Evolutionary conservation across 2,113 vertebrate genomes (phyloP).

Genomic region (Antigone vipio): DNA sequence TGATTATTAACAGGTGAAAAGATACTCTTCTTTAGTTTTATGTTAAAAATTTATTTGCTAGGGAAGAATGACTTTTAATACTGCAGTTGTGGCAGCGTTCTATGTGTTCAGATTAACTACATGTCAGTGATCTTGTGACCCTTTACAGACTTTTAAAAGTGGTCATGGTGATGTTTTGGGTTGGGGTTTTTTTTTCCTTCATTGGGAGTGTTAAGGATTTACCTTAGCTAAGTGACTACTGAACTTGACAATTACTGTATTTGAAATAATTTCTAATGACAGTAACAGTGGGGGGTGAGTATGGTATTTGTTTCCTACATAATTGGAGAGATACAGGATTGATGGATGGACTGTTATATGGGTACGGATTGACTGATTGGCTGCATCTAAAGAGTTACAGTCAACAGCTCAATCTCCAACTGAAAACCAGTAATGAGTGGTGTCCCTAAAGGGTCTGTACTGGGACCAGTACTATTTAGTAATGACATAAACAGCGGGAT

Average conservation of each 20-base stretch:
- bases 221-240: background rate
- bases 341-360: background rate
- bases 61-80: background rate
- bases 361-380: background rate
- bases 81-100: background rate
- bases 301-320: background rate
- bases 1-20: background rate
- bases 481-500: background rate
- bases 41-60: background rate
- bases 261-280: background rate
- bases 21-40: background rate
- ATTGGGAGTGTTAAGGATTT: background rate
- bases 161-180: background rate
- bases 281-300: background rate
- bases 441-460: background rate
- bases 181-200: background rate
- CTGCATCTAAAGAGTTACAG: background rate
- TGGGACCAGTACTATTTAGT: background rate
- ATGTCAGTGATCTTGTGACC: background rate
- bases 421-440: background rate
- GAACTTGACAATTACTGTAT: background rate
- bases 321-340: background rate
- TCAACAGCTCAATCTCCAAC: background rate
- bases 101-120: fast-evolving
- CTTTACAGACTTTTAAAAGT: background rate